Base-by-base conservation (phyloP, 2,888 invertebrate genomes). In the Sicus ferrugineus region DNA sequence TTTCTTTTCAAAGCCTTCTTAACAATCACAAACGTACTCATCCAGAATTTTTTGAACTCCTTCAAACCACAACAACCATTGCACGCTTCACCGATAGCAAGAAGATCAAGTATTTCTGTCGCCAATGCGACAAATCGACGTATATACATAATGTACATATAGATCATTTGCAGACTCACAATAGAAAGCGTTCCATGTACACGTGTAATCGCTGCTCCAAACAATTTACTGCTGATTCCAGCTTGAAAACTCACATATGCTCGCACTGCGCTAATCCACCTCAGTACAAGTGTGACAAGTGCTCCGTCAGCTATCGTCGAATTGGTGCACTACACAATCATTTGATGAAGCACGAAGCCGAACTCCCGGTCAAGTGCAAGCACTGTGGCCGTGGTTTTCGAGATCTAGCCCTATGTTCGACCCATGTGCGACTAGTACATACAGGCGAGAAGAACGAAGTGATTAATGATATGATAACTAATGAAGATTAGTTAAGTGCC, bases 371-470 rank as follows among this genome's bases (percentile, higher is more conserved):
- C 14, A 68, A 71, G 42, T 74, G 74, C 16, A 9, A 68, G 19
- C 69, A 73, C 19, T 74, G 74, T 31, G 34, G 50, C 19, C 63
- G 54, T 31, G 38, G 68, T 26, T 74, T 74, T 65, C 30, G 66
- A 14, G 71, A 73, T 23, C 73, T 72, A 42, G 72, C 68, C 23
- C 68, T 67, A 0, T 52, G 73, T 62, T 72, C 72, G 4, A 68
- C 65, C 30, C 73, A 73, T 62, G 70, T 72, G 48, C 70, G 74
- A 3, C 59, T 62, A 1, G 0, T 48, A 16, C 75, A 75, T 38
- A 74, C 75, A 11, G 75, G 75, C 0, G 75, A 75, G 59, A 75
- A n/a, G n/a, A n/a, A n/a, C n/a, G n/a, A n/a, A n/a, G n/a, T n/a
- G n/a, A n/a, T n/a, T n/a, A n/a, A n/a, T n/a, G n/a, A n/a, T n/a